Percentiles rank a stretch among this genome's conserved stretches.
phyloP scores from a whole-genome alignment of 2,113 vertebrate genomes.

The Ancistrus triradiatus region DNA sequence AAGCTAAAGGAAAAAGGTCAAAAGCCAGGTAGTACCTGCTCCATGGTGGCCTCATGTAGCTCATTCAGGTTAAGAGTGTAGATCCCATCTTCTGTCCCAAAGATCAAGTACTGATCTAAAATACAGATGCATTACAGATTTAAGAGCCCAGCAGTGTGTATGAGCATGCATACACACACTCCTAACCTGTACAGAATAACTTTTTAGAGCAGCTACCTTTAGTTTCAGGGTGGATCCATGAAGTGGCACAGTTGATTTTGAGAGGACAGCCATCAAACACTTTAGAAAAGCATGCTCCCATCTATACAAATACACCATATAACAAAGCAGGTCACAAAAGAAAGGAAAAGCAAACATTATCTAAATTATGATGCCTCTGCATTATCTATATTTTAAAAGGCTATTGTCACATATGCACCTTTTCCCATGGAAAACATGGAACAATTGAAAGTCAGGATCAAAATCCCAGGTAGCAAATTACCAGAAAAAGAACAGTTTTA shows the following conservation, averaged over 20 bases:
- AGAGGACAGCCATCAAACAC: conserved; percentile 97
- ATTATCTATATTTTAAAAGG: too few relatives aligned
- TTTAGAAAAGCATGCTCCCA: conserved; percentile 99
- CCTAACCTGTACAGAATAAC: not conserved
- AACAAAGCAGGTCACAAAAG: not conserved
- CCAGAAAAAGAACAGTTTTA: too few relatives aligned
- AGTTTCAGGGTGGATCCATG: conserved; percentile 98
- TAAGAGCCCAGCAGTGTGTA: not conserved
- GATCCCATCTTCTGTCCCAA: conserved; percentile 96
- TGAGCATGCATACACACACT: not conserved
- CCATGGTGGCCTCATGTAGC: conserved; percentile 96
- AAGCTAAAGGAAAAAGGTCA: not conserved
- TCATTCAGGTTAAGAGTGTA: conserved; percentile 97
- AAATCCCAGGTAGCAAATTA: too few relatives aligned
- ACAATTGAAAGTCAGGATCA: too few relatives aligned
- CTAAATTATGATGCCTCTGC: too few relatives aligned
- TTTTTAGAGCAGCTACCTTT: conserved; percentile 74
- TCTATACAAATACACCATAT: conserved; percentile 64
- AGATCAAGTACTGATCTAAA: conserved; percentile 88
- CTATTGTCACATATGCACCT: too few relatives aligned
- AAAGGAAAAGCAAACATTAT: not conserved
- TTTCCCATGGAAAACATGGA: too few relatives aligned
- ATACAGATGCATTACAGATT: not conserved
- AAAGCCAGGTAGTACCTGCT: conserved; percentile 77
- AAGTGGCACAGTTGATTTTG: conserved; percentile 98